phyloP scores from a whole-genome alignment of 2,113 vertebrate species.

The Microcebus murinus region DNA sequence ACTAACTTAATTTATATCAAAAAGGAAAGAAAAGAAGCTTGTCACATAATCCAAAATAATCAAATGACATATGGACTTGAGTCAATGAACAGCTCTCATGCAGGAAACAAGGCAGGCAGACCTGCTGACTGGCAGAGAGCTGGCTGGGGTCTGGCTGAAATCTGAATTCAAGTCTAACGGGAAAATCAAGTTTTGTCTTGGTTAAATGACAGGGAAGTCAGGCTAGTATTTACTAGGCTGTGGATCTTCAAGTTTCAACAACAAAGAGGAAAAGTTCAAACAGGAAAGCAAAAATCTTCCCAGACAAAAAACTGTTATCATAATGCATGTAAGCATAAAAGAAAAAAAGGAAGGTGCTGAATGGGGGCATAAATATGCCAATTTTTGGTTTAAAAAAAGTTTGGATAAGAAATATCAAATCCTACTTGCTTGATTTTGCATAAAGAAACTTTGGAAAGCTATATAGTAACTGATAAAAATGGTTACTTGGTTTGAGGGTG shows the following conservation, averaged over 20 bases:
- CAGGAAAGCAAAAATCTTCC: not conserved
- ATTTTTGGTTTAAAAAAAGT: not conserved
- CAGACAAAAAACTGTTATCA: not conserved
- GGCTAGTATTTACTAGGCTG: not conserved
- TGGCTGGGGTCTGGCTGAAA: not conserved
- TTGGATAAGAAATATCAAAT: not conserved
- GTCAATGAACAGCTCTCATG: not conserved
- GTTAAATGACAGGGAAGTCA: not conserved
- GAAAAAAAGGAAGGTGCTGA: not conserved
- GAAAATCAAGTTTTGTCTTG: constrained; percentile 1
- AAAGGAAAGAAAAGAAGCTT: constrained; percentile 13
- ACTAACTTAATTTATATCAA: not conserved
- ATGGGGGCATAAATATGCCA: too few species aligned
- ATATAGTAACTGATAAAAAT: not conserved
- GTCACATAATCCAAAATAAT: constrained; percentile 56
- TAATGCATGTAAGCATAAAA: not conserved
- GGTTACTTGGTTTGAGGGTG: too few species aligned
- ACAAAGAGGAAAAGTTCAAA: not conserved
- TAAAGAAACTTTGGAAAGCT: not conserved
- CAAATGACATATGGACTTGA: constrained; percentile 62
- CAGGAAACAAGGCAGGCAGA: constrained; percentile 30
- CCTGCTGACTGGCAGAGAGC: not conserved
- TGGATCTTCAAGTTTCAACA: not conserved
- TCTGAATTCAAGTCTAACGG: constrained; percentile 3
- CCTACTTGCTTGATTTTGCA: not conserved